Conservation (phyloP, 2,113 vertebrate species). For the Ictalurus punctatus region DNA sequence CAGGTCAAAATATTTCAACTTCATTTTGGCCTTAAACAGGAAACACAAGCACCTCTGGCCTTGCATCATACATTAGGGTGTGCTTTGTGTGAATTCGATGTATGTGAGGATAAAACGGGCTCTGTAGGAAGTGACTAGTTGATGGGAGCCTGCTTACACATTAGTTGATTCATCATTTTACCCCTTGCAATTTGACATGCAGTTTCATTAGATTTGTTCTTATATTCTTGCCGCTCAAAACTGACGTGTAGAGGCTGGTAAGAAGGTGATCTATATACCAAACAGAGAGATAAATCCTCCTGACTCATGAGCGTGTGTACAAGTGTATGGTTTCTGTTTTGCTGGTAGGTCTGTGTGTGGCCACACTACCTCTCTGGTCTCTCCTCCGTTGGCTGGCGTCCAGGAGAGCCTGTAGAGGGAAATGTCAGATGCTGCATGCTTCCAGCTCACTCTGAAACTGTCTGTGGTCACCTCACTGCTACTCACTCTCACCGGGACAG, state of each 20-base stretch:
- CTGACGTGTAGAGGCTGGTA: neutral
- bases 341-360: neutral
- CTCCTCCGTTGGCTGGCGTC: slow-evolving; percentile 78
- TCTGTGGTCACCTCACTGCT: slow-evolving; percentile 79
- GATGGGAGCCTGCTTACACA: neutral
- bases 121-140: neutral
- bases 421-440: slow-evolving; percentile 78
- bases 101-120: neutral
- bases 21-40: neutral
- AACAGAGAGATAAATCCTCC: neutral
- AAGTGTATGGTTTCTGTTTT: neutral
- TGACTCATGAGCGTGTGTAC: neutral
- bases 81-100: neutral
- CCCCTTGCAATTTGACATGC: neutral
- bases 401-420: slow-evolving; percentile 85
- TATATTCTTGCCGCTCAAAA: neutral
- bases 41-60: neutral
- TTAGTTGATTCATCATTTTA: neutral
- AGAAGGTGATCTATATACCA: neutral
- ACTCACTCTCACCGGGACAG: slow-evolving; percentile 76
- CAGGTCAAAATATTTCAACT: neutral
- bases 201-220: neutral
- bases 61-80: neutral
- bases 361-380: slow-evolving; percentile 77
- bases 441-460: slow-evolving; percentile 87